These are phyloP conservation scores for Drepana arcuata DNA, from an alignment of 1,140 invertebrate species.

Conservation along the genomic window DNA sequence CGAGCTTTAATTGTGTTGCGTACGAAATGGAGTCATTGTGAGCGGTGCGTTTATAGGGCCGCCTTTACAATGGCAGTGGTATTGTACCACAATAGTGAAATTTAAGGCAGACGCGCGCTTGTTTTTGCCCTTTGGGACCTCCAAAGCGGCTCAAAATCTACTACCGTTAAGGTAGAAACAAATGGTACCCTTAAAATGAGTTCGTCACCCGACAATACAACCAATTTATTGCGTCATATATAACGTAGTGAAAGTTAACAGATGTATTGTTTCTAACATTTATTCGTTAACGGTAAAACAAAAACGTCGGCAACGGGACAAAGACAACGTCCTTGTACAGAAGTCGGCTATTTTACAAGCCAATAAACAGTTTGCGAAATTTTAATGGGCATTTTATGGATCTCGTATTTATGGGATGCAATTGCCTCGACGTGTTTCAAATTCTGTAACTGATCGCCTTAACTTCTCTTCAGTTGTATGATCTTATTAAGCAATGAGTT, in stretches of 20 bases:
- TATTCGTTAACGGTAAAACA: slow-evolving; percentile 51
- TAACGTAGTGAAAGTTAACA: slow-evolving; percentile 60
- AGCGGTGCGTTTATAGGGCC: slow-evolving; percentile 25
- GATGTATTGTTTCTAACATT: slow-evolving; percentile 31
- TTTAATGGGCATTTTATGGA: slow-evolving; percentile 29
- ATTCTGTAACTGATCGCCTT: no score
- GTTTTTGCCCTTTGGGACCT: slow-evolving; percentile 53
- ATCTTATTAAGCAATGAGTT: no score
- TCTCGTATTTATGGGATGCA: slow-evolving; percentile 16
- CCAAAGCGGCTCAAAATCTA: slow-evolving; percentile 30
- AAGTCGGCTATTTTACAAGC: slow-evolving; percentile 34
- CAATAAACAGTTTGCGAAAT: slow-evolving; percentile 48
- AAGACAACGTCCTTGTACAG: slow-evolving; percentile 37
- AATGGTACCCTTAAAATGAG: slow-evolving; percentile 31
- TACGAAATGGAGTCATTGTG: slow-evolving; percentile 30
- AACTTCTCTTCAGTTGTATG: no score
- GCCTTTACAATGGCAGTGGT: slow-evolving; percentile 26
- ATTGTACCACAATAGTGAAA: slow-evolving; percentile 30
- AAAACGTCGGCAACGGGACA: slow-evolving; percentile 24
- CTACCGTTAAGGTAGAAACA: slow-evolving; percentile 64
- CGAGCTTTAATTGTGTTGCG: slow-evolving; percentile 40
- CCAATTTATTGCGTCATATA: slow-evolving; percentile 53
- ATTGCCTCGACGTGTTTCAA: no score
- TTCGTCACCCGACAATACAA: slow-evolving; percentile 27
- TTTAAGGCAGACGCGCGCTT: slow-evolving; percentile 38